phyloP scores from a whole-genome alignment of 92 coral and sea anemone species.

The Metridium senile region DNA sequence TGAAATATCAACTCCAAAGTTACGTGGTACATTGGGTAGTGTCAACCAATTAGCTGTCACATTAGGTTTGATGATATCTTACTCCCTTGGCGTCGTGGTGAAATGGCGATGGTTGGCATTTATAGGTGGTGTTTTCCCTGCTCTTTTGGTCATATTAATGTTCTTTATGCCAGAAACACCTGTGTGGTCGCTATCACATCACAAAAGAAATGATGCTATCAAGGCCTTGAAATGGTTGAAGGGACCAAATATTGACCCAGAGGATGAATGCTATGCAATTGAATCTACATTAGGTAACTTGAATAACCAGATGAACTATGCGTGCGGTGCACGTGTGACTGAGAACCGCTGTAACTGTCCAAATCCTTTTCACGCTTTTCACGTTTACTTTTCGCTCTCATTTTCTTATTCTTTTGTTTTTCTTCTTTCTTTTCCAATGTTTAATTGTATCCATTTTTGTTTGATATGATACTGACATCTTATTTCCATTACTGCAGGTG shows the following conservation, averaged over 20 bases:
- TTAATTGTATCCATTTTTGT: not conserved
- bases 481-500: slow-evolving; percentile 17
- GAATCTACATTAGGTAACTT: slow-evolving; percentile 75
- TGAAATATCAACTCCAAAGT: slow-evolving; percentile 75
- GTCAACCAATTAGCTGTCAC: slow-evolving; percentile 86
- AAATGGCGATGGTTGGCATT: slow-evolving; percentile 90
- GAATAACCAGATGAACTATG: too few species aligned
- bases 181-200: slow-evolving; percentile 78
- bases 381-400: not conserved
- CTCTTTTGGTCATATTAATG: slow-evolving; percentile 71
- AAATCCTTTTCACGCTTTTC: not conserved
- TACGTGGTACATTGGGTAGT: slow-evolving; percentile 85
- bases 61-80: slow-evolving; percentile 57
- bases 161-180: slow-evolving; percentile 90
- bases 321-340: too few species aligned
- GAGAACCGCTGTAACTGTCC: too few species aligned
- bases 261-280: slow-evolving; percentile 76
- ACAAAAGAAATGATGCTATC: slow-evolving; percentile 68
- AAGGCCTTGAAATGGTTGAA: slow-evolving; percentile 65
- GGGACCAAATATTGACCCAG: slow-evolving; percentile 64
- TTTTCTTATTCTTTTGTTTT: not conserved
- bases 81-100: slow-evolving; percentile 50
- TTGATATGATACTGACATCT: not conserved
- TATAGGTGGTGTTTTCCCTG: slow-evolving; percentile 73
- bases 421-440: not conserved